phyloP scores from a whole-genome alignment of 2,888 invertebrate genomes.

The Patella depressa region DNA sequence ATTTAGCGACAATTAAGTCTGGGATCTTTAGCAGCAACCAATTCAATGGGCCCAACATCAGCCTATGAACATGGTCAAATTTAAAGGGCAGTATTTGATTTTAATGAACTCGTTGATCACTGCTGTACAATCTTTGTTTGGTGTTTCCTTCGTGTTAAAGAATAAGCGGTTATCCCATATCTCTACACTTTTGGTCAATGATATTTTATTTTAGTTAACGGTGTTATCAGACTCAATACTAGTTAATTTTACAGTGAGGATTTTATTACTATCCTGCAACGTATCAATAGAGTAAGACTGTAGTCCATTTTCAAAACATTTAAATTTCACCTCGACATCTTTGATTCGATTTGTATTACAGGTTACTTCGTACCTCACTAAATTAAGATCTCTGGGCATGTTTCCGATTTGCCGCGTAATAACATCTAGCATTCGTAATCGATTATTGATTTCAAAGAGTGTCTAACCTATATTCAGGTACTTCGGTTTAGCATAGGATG shows the following conservation, averaged over 20 bases:
- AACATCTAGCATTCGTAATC: not conserved
- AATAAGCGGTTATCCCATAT: not conserved
- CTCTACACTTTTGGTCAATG: not conserved
- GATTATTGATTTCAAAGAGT: not conserved
- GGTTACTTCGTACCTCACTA: not conserved
- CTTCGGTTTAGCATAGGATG: too few relatives aligned
- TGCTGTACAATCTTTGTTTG: not conserved
- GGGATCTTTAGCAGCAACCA: not conserved
- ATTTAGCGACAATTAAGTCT: not conserved
- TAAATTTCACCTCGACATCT: not conserved
- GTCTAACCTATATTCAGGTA: too few relatives aligned
- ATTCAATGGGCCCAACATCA: not conserved
- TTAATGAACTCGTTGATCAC: not conserved
- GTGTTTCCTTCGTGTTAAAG: not conserved
- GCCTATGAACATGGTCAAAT: not conserved
- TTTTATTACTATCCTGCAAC: not conserved
- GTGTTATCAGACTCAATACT: not conserved
- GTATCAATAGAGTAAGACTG: not conserved
- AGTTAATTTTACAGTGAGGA: too few relatives aligned
- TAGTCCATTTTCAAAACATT: not conserved
- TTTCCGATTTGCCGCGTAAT: not conserved
- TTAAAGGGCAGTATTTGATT: not conserved
- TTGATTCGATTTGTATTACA: not conserved
- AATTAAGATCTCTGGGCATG: not conserved
- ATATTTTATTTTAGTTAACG: not conserved